Evolutionary conservation across 2,888 invertebrate genomes (phyloP), one percentile per base, ranked within the genome.

Genomic region (Diplolepis rosae): DNA sequence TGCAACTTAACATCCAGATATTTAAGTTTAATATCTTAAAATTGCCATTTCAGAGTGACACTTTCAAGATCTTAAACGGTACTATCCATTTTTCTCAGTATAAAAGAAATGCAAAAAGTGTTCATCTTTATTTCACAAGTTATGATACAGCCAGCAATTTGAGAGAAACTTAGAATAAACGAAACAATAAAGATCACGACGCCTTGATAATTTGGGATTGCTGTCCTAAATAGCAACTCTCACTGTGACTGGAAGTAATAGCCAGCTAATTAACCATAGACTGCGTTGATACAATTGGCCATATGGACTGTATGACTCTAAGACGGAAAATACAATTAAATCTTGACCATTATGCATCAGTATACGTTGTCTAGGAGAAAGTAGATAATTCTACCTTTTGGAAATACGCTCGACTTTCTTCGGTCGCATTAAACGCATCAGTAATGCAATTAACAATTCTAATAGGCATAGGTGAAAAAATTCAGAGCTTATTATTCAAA

Each of bases 321-420:
- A 15, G 9, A 13, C 2, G 9, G 7, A 15, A 11, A 56, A 56
- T 13, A 35, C 35, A 39, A 56, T 39, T 22, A 22, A 32, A 56
- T 35, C 32, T 11, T 56, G 11, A 22, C 22, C 32, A 56, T 56
- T 22, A 56, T 56, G 35, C 35, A 13, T 56, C 35, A 35, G 5
- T 50, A 27, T 50, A 35, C 28, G 7, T 56, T 28, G 15, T 11
- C 18, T 56, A 24, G 56, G 35, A 56, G 56, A 35, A 56, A 35
- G 56, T 56, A 56, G 56, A 56, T 56, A 56, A 56, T 56, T 35
- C 22, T 22, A 18, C n/a, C 35, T 39, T 56, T 54, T 56, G 32
- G 35, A 35, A 56, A 56, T 32, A 39, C 56, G 22, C 35, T 39
- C 35, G 32, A 35, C 56, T 56, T 56, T 56, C 56, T 56, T 56